phyloP scores from a whole-genome alignment of 2,888 invertebrate species.

The Smittia aterrima region DNA sequence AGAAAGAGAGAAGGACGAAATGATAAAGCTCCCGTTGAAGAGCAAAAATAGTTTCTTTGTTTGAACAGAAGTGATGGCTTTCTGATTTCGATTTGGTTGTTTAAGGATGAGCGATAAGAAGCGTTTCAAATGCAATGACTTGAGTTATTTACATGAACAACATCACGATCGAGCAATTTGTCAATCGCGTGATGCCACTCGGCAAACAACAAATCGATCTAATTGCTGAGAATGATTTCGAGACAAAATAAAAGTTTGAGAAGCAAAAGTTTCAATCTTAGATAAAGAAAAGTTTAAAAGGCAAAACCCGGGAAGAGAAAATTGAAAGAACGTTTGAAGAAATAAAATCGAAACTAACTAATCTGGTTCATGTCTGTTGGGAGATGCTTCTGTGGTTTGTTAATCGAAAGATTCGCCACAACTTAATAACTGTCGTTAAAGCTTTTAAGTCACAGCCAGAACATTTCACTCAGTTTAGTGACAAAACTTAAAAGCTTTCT shows the following conservation, averaged over 20 bases:
- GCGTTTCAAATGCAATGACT: background rate
- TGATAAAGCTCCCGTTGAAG: background rate
- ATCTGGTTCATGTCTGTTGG: too few relatives aligned
- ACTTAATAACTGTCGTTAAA: too few relatives aligned
- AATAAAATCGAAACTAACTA: too few relatives aligned
- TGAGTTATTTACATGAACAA: background rate
- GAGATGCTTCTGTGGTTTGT: too few relatives aligned
- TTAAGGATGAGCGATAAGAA: background rate
- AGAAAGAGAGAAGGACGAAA: slow-evolving; percentile 26
- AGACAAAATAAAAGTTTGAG: background rate
- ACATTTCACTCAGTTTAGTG: too few relatives aligned
- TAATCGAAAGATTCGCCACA: too few relatives aligned
- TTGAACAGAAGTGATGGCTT: background rate
- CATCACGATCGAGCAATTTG: background rate
- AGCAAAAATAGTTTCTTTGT: background rate
- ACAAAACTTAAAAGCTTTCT: too few relatives aligned
- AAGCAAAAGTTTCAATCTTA: background rate
- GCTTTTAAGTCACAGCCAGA: too few relatives aligned
- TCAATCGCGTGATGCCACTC: background rate
- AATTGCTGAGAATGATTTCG: background rate
- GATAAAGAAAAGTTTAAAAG: background rate
- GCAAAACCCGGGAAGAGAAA: too few relatives aligned
- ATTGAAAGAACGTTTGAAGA: too few relatives aligned
- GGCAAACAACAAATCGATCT: background rate
- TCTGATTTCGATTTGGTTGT: background rate